Conservation (phyloP, 1,140 invertebrate genomes). For the Achatina immaculata region DNA sequence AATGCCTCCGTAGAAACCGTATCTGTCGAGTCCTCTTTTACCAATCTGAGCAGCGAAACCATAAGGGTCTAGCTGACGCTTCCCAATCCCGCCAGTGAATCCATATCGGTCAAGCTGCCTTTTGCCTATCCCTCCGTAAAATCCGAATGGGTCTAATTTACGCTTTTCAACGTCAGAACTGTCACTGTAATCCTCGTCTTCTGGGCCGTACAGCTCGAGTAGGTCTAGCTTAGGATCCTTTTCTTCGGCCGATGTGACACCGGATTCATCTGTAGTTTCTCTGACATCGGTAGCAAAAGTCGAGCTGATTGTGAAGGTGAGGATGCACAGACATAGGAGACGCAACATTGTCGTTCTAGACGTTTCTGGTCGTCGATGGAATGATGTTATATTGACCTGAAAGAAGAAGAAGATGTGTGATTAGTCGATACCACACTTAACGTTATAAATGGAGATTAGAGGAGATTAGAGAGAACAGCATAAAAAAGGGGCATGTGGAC, state of each 20-base stretch:
- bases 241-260: neutral
- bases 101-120: neutral
- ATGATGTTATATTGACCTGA: too few species aligned
- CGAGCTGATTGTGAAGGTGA: neutral
- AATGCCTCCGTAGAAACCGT: slow-evolving; percentile 8
- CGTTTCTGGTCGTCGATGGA: too few species aligned
- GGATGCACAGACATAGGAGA: too few species aligned
- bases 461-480: too few species aligned
- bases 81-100: neutral
- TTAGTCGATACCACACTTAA: too few species aligned
- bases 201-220: neutral
- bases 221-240: neutral
- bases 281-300: neutral
- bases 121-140: slow-evolving; percentile 14
- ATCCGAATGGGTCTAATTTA: neutral
- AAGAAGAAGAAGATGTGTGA: too few species aligned
- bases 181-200: neutral
- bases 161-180: neutral
- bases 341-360: too few species aligned
- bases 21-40: slow-evolving; percentile 12
- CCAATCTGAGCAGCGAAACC: slow-evolving; percentile 14
- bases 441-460: too few species aligned
- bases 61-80: neutral
- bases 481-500: too few species aligned
- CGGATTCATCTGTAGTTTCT: neutral